Conservation (phyloP, 2,888 invertebrate species). For the Tipula lateralis region DNA sequence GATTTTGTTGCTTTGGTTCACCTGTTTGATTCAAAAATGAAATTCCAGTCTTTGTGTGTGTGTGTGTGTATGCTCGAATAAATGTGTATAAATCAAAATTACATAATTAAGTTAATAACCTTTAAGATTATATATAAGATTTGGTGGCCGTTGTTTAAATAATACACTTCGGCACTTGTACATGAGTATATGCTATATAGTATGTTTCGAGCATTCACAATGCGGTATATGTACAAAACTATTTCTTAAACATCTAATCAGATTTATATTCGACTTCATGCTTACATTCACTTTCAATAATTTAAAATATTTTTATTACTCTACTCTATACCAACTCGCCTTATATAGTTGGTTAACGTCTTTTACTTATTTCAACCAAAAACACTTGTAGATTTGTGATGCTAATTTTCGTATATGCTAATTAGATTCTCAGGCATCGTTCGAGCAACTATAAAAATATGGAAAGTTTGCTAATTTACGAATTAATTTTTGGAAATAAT, state of each 20-base stretch:
- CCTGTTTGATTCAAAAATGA: background rate
- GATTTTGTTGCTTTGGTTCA: background rate
- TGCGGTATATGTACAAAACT: background rate
- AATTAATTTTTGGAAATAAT: background rate
- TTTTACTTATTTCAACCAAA: background rate
- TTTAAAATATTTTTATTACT: background rate
- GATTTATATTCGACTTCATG: background rate
- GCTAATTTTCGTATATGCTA: background rate
- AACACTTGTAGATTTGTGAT: background rate
- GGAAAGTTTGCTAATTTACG: background rate
- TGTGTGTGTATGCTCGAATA: background rate
- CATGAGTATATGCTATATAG: too few species aligned
- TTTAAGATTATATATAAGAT: background rate
- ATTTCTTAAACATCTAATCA: background rate
- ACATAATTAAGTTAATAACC: constrained; percentile 2
- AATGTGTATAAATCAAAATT: background rate
- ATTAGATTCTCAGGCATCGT: background rate
- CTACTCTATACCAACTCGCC: background rate
- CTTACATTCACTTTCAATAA: background rate
- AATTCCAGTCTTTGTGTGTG: background rate
- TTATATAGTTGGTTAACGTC: background rate
- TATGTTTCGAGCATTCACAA: too few species aligned
- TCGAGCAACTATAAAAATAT: background rate
- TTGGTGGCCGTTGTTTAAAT: background rate
- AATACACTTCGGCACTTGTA: background rate